Conservation (phyloP, 1,140 invertebrate genomes). For the Scaptomyza montana region DNA sequence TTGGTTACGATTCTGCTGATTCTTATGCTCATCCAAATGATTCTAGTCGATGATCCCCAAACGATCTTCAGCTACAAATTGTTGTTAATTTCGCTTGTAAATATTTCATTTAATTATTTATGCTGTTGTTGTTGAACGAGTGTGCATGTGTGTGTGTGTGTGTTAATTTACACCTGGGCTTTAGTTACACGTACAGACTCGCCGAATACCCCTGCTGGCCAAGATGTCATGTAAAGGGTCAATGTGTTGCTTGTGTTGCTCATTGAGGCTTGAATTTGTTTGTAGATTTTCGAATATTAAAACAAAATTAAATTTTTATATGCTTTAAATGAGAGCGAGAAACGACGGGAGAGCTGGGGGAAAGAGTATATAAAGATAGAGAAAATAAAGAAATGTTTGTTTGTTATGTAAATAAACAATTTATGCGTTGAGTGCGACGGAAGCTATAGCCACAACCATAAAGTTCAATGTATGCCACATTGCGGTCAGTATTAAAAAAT, state of each 20-base stretch:
- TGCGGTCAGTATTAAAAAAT: slow-evolving; percentile 24
- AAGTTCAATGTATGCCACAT: slow-evolving; percentile 50
- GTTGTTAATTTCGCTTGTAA: slow-evolving; percentile 77
- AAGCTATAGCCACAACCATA: slow-evolving; percentile 52
- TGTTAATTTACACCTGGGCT: slow-evolving; percentile 64
- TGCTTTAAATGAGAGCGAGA: slow-evolving; percentile 9
- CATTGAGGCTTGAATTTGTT: slow-evolving; percentile 58
- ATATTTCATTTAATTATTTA: slow-evolving; percentile 80
- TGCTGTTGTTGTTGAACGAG: slow-evolving; percentile 44
- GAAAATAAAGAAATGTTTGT: slow-evolving; percentile 51
- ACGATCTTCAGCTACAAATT: slow-evolving; percentile 70
- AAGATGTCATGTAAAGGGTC: slow-evolving; percentile 47
- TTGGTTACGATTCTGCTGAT: background rate
- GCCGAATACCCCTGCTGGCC: background rate
- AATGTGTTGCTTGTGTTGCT: slow-evolving; percentile 48
- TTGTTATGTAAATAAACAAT: slow-evolving; percentile 54
- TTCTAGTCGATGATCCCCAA: slow-evolving; percentile 51
- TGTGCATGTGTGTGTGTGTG: background rate
- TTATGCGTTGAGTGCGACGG: slow-evolving; percentile 44
- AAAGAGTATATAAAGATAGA: background rate
- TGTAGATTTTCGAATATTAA: slow-evolving; percentile 53
- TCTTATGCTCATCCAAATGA: slow-evolving; percentile 17
- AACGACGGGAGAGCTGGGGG: background rate
- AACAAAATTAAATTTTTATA: slow-evolving; percentile 69
- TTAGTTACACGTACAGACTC: slow-evolving; percentile 1